Base-by-base conservation (phyloP, 1,140 invertebrate genomes). In the Pogonomyrmex barbatus region DNA sequence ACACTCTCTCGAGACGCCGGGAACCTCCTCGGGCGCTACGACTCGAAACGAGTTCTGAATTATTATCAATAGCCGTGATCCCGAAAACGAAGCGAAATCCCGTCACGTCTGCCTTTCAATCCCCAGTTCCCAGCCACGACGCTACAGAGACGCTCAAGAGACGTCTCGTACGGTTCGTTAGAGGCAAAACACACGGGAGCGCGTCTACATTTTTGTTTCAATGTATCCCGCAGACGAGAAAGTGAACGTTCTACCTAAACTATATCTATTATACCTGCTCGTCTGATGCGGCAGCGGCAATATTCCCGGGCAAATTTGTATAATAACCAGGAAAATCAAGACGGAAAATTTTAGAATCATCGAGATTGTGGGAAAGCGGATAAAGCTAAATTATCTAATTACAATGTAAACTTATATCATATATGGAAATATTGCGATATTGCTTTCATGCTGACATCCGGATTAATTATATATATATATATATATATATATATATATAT, bases 41-140 rank as follows among this genome's bases (percentile, higher is more conserved):
- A 30, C 67, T 47, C 79, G 68, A 45, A 60, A 75, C 54, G 68
- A 73, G 68, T 83, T 39, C 30, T 83, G 56, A 60, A 50, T 83
- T 60, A 39, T 73, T 54, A 45, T 5, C 63, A 4, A 68, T 79
- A 47, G 14, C 12, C 50, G n/a, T 36, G 76, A 70, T 70, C 24
- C 67, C 30, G 24, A 36, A 73, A 73, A 73, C 10, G 39, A 24
- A 24, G 67, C 54, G 9, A 58, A 73, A 62, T 73, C 42, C 24
- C 68, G 68, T n/a, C 24, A 56, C 52, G 30, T 10, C 65, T 24
- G 50, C 2, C 42, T 71, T 58, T 47, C 30, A 73, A 73, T 33
- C n/a, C n/a, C n/a, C 42, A 17, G 10, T 14, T 14, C 2, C 39
- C 2, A 33, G 2, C 39, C 12, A 33, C 65, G 8, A 47, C 10